phyloP scores from a whole-genome alignment of 1,140 invertebrate genomes.

The Tyrophagus putrescentiae region DNA sequence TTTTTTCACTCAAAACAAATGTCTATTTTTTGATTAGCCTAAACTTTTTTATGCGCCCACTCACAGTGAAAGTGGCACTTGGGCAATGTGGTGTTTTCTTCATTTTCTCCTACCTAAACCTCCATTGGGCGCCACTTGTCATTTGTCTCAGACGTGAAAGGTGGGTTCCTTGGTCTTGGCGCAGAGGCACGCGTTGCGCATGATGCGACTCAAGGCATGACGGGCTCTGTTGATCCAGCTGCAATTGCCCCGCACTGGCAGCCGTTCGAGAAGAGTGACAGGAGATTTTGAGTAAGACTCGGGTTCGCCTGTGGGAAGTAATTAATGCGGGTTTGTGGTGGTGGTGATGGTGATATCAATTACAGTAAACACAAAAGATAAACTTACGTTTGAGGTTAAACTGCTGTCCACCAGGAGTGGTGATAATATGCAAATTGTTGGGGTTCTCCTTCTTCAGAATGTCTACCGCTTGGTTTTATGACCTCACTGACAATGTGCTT shows the following conservation, averaged over 20 bases:
- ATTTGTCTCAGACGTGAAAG: too few relatives aligned
- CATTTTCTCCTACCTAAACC: too few relatives aligned
- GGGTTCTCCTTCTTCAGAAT: neutral
- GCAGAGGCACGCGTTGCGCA: slow-evolving; percentile 5
- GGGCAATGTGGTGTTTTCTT: too few relatives aligned
- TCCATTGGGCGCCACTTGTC: too few relatives aligned
- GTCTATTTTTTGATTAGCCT: too few relatives aligned
- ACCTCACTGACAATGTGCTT: slow-evolving; percentile 12
- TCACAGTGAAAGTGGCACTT: too few relatives aligned
- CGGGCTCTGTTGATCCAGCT: neutral
- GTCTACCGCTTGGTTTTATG: slow-evolving; percentile 10
- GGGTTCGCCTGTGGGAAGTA: neutral
- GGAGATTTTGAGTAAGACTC: slow-evolving; percentile 8
- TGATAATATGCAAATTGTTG: neutral
- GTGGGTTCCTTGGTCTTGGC: slow-evolving; percentile 2
- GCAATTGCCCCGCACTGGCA: slow-evolving; percentile 5
- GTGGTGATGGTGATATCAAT: too few relatives aligned
- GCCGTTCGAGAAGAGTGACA: neutral
- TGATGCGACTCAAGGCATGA: neutral
- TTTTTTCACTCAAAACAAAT: too few relatives aligned
- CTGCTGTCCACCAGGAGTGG: too few relatives aligned
- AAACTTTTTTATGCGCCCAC: too few relatives aligned
- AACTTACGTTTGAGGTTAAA: neutral
- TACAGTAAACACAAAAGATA: neutral
- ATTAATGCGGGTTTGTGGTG: neutral